Base-by-base conservation (phyloP, 2,888 invertebrate genomes). In the Callimorpha dominula region DNA sequence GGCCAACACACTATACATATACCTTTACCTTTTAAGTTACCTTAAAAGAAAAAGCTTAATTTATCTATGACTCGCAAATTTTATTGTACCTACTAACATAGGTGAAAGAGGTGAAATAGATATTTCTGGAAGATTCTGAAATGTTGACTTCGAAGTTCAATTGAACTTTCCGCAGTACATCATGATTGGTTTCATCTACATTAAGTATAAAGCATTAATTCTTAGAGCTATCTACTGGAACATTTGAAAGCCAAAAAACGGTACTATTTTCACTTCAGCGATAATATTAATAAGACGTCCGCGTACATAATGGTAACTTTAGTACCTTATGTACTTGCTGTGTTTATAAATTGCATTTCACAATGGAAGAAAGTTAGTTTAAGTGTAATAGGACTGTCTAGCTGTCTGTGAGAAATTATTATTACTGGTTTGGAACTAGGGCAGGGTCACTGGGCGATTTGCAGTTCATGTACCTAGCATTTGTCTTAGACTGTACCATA, bases 371-470 rank as follows among this genome's bases (percentile, higher is more conserved):
- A 69, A 62, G 49, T 60, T n/a, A 46, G 15, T 31, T 4, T 4
- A 43, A 57, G 15, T 57, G 8, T 46, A 17, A 60, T 20, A 60
- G n/a, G 43, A 17, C 40, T 57, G 71, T 65, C 31, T 54, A 46
- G 20, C 64, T 63, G 42, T 20, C 46, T 76, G 67, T 69, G 75
- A 71, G 71, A 77, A 75, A 54, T 54, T 73, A 73, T 65, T 70
- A 78, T 77, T 81, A 83, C 78, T 81, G 68, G 75, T 78, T 71
- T 69, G 17, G 40, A 88, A 83, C 83, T 89, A 79, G 90, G 83
- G 83, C 90, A 90, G 86, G 91, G 91, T 91, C 88, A 91, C 85
- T 87, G 84, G 86, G 87, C 82, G 83, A 85, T 83, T 78, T 75
- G 79, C 78, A 73, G 79, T 76, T 81, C 80, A 84, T 72, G 75